phyloP scores from a whole-genome alignment of 2,888 invertebrate genomes.

The Pyrrhosoma nymphula region DNA sequence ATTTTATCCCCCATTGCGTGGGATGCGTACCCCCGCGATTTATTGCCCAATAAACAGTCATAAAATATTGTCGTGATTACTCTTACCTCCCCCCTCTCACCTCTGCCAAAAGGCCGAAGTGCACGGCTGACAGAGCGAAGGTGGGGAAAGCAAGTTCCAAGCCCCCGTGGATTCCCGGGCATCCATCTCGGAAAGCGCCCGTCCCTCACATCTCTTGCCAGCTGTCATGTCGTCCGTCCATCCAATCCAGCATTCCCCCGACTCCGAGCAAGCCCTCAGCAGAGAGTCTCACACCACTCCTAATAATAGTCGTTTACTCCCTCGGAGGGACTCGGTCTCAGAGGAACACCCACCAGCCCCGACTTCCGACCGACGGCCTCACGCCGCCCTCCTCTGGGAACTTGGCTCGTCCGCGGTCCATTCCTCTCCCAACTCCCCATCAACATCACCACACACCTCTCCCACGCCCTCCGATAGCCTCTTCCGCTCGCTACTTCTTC shows the following conservation, averaged over 20 bases:
- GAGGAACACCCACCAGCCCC: neutral
- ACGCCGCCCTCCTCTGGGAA: neutral
- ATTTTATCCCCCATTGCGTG: neutral
- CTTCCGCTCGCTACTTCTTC: neutral
- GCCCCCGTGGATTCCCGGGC: neutral
- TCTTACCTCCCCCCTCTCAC: neutral
- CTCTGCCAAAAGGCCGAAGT: neutral
- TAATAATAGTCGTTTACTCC: neutral
- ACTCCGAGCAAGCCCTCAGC: neutral
- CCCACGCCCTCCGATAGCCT: neutral
- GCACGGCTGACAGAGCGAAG: neutral
- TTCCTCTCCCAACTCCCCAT: neutral
- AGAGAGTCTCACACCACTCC: neutral
- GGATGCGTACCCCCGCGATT: neutral
- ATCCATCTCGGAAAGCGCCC: neutral
- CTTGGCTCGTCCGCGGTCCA: neutral
- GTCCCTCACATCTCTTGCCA: slow-evolving; percentile 29
- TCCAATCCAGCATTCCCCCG: neutral
- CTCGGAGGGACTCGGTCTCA: neutral
- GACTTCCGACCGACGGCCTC: neutral
- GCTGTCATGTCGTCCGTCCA: slow-evolving; percentile 20
- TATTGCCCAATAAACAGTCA: neutral
- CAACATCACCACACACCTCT: neutral
- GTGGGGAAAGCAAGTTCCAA: neutral
- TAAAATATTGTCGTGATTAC: neutral